phyloP scores from a whole-genome alignment of 2,113 vertebrate species.

The Hydrolagus affinis region DNA sequence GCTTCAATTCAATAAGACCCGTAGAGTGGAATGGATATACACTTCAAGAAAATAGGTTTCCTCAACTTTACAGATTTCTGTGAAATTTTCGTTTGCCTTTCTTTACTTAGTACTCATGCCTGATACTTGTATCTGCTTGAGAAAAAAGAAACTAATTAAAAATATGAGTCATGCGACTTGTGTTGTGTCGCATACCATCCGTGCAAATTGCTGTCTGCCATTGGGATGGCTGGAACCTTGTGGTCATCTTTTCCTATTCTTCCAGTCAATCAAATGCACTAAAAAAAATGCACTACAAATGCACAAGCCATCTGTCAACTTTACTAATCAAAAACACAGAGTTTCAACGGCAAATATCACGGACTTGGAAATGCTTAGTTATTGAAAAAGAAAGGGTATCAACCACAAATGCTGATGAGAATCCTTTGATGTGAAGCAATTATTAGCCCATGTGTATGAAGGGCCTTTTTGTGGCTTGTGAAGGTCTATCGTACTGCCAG shows the following conservation, averaged over 20 bases:
- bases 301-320: neutral
- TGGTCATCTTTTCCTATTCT: neutral
- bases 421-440: conserved; percentile 14
- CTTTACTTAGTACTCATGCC: no score
- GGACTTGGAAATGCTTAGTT: neutral
- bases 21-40: no score
- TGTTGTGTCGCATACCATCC: neutral
- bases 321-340: neutral
- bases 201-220: neutral
- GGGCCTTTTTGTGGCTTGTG: neutral
- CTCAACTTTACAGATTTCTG: no score
- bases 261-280: neutral
- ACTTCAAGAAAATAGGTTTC: no score
- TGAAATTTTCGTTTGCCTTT: no score
- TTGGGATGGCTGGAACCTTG: neutral
- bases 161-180: neutral
- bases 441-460: neutral
- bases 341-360: neutral
- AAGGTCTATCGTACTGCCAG: neutral
- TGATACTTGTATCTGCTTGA: no score
- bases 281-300: neutral
- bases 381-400: neutral
- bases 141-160: no score
- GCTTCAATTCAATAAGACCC: neutral
- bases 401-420: neutral